Percentiles rank a stretch among this genome's conserved stretches.
phyloP scores from a whole-genome alignment of 2,888 invertebrate genomes.

The Drosophila lutescens region DNA sequence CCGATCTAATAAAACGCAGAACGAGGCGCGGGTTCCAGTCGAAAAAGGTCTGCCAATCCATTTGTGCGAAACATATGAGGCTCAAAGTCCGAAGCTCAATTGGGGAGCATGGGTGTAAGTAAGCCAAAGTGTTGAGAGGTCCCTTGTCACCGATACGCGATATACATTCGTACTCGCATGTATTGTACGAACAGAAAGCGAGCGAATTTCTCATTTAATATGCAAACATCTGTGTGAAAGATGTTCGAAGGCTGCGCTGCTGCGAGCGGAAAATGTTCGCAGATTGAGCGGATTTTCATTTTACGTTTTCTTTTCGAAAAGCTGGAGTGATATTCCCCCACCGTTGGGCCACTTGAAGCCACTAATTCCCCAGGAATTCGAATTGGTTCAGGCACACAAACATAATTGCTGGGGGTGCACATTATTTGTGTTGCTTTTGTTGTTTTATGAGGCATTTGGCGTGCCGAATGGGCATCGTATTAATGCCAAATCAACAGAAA shows the following conservation, averaged over 20 bases:
- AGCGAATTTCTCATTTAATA: slow-evolving; percentile 41
- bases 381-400: slow-evolving; percentile 17
- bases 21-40: neutral
- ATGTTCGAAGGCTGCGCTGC: slow-evolving; percentile 30
- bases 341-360: slow-evolving; percentile 27
- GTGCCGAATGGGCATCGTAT: slow-evolving; percentile 56
- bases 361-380: slow-evolving; percentile 39
- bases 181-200: slow-evolving; percentile 20
- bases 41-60: slow-evolving; percentile 20
- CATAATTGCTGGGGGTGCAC: slow-evolving; percentile 39
- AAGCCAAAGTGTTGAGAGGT: slow-evolving; percentile 43
- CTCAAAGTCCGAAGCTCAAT: slow-evolving; percentile 39
- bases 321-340: slow-evolving; percentile 7
- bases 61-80: slow-evolving; percentile 19
- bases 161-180: neutral
- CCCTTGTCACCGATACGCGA: slow-evolving; percentile 35
- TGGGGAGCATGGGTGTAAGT: slow-evolving; percentile 22
- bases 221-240: slow-evolving; percentile 52
- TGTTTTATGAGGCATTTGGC: slow-evolving; percentile 35
- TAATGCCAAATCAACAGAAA: slow-evolving; percentile 69
- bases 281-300: slow-evolving; percentile 28
- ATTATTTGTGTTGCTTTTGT: slow-evolving; percentile 20
- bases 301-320: slow-evolving; percentile 22
- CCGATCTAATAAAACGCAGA: slow-evolving; percentile 3
- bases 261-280: slow-evolving; percentile 17